phyloP scores from a whole-genome alignment of 2,113 vertebrate genomes.

The Podilymbus podiceps region DNA sequence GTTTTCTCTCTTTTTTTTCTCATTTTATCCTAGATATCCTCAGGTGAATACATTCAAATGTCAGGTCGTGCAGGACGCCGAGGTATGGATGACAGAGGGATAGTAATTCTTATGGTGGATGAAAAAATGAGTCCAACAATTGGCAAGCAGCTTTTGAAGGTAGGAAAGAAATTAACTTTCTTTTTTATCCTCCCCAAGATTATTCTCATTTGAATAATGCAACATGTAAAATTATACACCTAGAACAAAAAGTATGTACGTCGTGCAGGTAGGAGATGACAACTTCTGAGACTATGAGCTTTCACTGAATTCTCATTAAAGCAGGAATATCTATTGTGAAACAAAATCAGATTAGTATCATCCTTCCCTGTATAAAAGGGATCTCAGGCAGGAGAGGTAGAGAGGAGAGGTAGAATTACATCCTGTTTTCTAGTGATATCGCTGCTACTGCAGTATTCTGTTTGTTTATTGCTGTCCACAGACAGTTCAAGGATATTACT shows the following conservation, averaged over 20 bases:
- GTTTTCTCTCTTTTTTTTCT: not conserved
- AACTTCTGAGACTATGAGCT: not conserved
- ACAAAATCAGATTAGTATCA: not conserved
- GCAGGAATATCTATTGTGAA: not conserved
- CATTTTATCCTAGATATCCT: constrained; percentile 83
- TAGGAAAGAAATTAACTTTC: constrained; percentile 35
- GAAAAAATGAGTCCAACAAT: constrained; percentile 97
- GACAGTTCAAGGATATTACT: not conserved
- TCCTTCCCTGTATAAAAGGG: not conserved
- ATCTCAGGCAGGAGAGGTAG: not conserved
- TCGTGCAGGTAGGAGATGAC: not conserved
- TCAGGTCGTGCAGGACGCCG: constrained; percentile 95
- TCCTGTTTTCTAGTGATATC: not conserved
- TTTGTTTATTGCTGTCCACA: not conserved
- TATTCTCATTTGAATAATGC: not conserved
- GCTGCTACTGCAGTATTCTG: not conserved
- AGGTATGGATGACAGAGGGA: constrained; percentile 98
- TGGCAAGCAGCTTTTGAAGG: constrained; percentile 97
- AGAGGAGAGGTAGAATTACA: not conserved
- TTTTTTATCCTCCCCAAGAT: not conserved
- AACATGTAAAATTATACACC: not conserved
- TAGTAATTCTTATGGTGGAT: constrained; percentile 98
- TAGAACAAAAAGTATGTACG: not conserved
- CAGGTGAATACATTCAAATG: constrained; percentile 99
- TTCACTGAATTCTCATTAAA: not conserved